These are phyloP conservation scores for Mycetomoellerius zeteki DNA, from an alignment of 1,140 invertebrate species.

Conservation along the genomic window DNA sequence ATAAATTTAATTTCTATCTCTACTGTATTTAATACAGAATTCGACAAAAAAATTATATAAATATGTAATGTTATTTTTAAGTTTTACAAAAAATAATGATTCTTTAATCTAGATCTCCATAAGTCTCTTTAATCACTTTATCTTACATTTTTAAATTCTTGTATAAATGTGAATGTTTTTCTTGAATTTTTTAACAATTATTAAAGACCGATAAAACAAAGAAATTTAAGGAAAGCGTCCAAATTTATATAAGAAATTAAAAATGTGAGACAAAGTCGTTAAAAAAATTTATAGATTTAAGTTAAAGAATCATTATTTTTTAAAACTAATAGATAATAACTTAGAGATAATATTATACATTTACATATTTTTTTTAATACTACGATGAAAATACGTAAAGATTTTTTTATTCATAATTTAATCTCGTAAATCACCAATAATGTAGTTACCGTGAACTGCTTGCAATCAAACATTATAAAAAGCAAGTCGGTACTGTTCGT, in stretches of 20 bases:
- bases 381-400: neutral
- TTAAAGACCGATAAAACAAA: neutral
- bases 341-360: neutral
- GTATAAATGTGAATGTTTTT: too few relatives aligned
- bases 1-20: neutral
- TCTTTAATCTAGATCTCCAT: too few relatives aligned
- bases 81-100: too few relatives aligned
- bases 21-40: too few relatives aligned
- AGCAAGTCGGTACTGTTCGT: neutral
- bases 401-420: neutral
- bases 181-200: too few relatives aligned
- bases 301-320: conserved; percentile 28
- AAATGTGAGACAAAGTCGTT: neutral
- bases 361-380: neutral
- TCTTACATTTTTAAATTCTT: too few relatives aligned
- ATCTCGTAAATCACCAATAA: conserved; percentile 12
- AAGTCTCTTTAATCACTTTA: too few relatives aligned
- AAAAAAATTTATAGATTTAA: neutral
- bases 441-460: conserved; percentile 25
- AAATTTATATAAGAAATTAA: neutral
- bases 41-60: too few relatives aligned
- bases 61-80: too few relatives aligned
- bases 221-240: neutral
- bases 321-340: too few relatives aligned
- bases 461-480: conserved; percentile 41